Percentiles rank a stretch among this genome's conserved stretches.
phyloP scores from a whole-genome alignment of 2,888 invertebrate species.

The Erebia palarica region DNA sequence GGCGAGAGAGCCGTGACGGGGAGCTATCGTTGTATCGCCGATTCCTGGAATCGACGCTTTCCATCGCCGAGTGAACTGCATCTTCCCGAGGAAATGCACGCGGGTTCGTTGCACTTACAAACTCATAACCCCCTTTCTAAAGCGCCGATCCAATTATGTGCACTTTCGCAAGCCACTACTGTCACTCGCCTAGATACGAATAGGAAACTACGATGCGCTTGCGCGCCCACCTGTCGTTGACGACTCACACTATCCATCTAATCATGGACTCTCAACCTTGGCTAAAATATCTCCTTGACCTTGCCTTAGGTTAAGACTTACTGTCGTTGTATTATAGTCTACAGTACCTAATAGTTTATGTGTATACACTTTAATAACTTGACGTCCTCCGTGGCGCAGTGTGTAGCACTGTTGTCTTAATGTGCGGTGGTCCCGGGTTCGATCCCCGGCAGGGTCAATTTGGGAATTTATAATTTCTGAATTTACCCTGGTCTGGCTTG shows the following conservation, averaged over 20 bases:
- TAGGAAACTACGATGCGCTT: conserved; percentile 75
- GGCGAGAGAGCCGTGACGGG: conserved; percentile 58
- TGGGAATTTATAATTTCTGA: too few relatives aligned
- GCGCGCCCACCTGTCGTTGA: conserved; percentile 66
- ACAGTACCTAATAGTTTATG: too few relatives aligned
- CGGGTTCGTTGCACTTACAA: conserved; percentile 81
- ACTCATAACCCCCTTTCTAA: conserved; percentile 83
- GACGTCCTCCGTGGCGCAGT: too few relatives aligned
- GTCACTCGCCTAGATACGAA: conserved; percentile 82
- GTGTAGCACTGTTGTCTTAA: too few relatives aligned
- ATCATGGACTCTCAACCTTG: conserved; percentile 35
- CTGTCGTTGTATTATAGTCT: background rate
- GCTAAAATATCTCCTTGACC: background rate
- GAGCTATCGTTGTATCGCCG: conserved; percentile 52
- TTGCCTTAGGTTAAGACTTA: background rate
- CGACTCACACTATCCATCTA: conserved; percentile 48
- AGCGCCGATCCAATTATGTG: conserved; percentile 82
- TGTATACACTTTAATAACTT: background rate
- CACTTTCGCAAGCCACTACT: conserved; percentile 82
- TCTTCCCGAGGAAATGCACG: conserved; percentile 79
- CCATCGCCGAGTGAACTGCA: conserved; percentile 66
- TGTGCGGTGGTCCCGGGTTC: too few relatives aligned
- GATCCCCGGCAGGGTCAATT: too few relatives aligned
- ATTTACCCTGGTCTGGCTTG: too few relatives aligned
- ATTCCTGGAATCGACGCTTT: conserved; percentile 78